Base-by-base conservation (phyloP, 2,797 vertebrate genomes). In the Eremophila alpestris region DNA sequence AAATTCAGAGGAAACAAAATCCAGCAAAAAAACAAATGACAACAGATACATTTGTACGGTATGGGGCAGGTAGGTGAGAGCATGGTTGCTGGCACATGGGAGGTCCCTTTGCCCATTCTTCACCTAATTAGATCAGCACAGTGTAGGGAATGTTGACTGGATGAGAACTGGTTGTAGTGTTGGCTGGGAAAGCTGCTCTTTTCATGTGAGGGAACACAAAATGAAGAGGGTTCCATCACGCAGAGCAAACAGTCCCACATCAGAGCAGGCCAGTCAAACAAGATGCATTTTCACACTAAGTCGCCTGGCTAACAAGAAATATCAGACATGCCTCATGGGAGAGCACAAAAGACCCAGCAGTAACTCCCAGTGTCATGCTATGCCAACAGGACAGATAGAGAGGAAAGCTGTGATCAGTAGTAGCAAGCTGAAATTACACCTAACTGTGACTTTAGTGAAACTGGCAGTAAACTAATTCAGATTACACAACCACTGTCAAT, bases 21-120 rank as follows among this genome's bases (percentile, higher is more conserved):
- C 22, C 20, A 67, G 17, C 34, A 46, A 41, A 51, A 77, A 40
- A 15, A 63, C 13, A 41, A 83, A 64, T 30, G 54, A 43, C 27
- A 26, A 4, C 4, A 26, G 40, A 5, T 17, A 8, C 1, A 1
- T 45, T 73, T 59, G 30, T 0, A 0, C 65, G 5, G 12, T n/a
- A 10, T 6, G 41, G 21, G 17, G 5, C n/a, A 69, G 8, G 30
- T 32, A 51, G 24, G 32, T 38, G 19, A 5, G 7, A 30, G 36
- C 15, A 19, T 29, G 30, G 29, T 17, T 59, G 11, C 55, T 46
- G 22, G n/a, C 6, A 27, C 8, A 2, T 4, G 29, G 7, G 55
- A 69, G 15, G 7, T 54, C 13, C 26, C 26, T 65, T 48, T 36
- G 68, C 24, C 67, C 46, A 38, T 8, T 9, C 9, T 29, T 60